Evolutionary conservation across 2,113 vertebrate species (phyloP).

Genomic region (Aphyosemion australe): DNA sequence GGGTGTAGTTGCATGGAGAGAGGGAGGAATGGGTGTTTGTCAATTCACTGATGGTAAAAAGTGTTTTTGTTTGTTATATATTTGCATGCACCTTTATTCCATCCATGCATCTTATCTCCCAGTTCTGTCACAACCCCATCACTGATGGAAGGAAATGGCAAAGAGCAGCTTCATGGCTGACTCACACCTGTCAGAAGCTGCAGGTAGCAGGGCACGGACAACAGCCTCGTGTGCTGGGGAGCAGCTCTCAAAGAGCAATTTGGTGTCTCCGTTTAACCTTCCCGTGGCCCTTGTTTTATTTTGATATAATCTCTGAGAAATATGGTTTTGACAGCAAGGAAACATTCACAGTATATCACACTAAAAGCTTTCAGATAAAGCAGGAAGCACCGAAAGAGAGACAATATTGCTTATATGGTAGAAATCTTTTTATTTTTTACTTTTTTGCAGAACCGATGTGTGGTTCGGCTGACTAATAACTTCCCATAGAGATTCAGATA

Average conservation of each 20-base stretch:
- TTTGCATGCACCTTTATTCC: neutral
- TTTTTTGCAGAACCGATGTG: slow-evolving; percentile 18
- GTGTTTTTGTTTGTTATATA: neutral
- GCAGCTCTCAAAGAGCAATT: slow-evolving; percentile 33
- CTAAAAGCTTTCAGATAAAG: slow-evolving; percentile 55
- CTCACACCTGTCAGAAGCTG: slow-evolving; percentile 2
- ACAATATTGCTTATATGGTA: slow-evolving; percentile 52
- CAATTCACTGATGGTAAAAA: no score
- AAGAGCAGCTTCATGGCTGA: slow-evolving; percentile 16
- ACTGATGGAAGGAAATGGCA: neutral
- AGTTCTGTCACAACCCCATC: slow-evolving; percentile 6
- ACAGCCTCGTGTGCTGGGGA: slow-evolving; percentile 32
- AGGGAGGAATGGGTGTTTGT: no score
- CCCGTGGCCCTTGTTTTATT: slow-evolving; percentile 26
- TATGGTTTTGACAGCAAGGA: slow-evolving; percentile 53
- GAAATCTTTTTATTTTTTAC: neutral
- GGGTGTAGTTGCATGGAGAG: no score
- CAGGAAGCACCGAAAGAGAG: slow-evolving; percentile 30
- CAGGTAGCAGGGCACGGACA: slow-evolving; percentile 34
- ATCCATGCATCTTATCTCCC: neutral
- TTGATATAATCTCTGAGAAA: slow-evolving; percentile 66
- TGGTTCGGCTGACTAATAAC: slow-evolving; percentile 57
- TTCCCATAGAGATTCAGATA: slow-evolving; percentile 43
- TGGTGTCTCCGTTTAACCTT: slow-evolving; percentile 42
- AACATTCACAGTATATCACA: slow-evolving; percentile 60